These are phyloP conservation scores for Bombus picipes DNA, from an alignment of 1,140 invertebrate species.

Conservation along the genomic window DNA sequence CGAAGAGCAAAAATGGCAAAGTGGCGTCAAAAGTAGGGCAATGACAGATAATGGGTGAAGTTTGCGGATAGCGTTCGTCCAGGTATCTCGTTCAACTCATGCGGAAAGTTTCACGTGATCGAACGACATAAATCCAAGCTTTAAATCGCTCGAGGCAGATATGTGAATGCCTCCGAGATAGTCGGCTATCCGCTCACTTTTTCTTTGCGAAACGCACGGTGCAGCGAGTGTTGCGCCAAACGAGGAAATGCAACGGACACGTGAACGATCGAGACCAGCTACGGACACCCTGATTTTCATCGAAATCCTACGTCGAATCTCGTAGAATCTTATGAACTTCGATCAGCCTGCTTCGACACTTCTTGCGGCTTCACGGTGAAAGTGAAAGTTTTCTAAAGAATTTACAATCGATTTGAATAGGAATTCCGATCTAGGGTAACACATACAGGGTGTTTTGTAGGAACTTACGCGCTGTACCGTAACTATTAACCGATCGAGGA, in stretches of 20 bases:
- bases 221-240: slow-evolving; percentile 19
- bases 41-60: slow-evolving; percentile 24
- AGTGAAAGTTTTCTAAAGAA: slow-evolving; percentile 8
- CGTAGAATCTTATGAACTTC: slow-evolving; percentile 1
- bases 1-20: neutral
- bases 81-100: slow-evolving; percentile 18
- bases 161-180: slow-evolving; percentile 39
- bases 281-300: neutral
- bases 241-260: slow-evolving; percentile 37
- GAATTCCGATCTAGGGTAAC: neutral
- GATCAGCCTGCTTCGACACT: neutral
- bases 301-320: neutral
- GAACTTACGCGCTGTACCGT: too few species aligned
- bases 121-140: slow-evolving; percentile 28
- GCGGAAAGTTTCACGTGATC: slow-evolving; percentile 42
- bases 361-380: neutral
- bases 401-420: neutral
- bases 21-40: neutral
- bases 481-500: too few species aligned
- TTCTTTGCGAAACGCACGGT: slow-evolving; percentile 38
- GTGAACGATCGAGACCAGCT: neutral
- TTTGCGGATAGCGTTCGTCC: neutral
- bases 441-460: too few species aligned
- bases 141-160: slow-evolving; percentile 36
- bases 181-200: slow-evolving; percentile 44